Conservation (phyloP, 2,888 invertebrate genomes). For the Coelinius sp. region DNA sequence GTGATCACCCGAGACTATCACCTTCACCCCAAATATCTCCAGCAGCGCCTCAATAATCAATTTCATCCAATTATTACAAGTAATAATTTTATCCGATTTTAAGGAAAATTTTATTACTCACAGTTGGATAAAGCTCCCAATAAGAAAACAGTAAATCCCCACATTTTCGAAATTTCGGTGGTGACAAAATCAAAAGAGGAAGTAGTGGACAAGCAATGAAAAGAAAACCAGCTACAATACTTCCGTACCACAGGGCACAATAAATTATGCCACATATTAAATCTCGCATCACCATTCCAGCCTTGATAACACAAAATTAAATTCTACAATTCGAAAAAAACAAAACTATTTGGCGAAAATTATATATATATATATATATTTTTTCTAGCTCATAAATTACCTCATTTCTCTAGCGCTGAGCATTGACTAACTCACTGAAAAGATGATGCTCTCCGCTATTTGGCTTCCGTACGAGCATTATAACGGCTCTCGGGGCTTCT, state of each 20-base stretch:
- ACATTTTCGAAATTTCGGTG: constrained; percentile 77
- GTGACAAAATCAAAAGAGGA: constrained; percentile 80
- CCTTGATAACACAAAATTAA: constrained; percentile 34
- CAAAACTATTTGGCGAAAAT: constrained; percentile 38
- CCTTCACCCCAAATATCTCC: constrained; percentile 79
- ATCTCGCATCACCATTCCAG: constrained; percentile 60
- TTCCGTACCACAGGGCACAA: constrained; percentile 72
- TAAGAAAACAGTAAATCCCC: constrained; percentile 82
- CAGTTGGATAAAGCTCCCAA: constrained; percentile 89
- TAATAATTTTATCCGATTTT: too few species aligned
- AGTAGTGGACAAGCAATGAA: constrained; percentile 79
- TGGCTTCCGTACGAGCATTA: constrained; percentile 63
- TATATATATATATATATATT: too few species aligned
- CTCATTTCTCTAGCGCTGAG: constrained; percentile 56
- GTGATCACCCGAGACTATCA: constrained; percentile 83
- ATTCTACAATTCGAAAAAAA: too few species aligned
- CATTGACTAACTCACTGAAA: constrained; percentile 55
- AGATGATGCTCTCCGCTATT: constrained; percentile 58
- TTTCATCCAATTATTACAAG: too few species aligned
- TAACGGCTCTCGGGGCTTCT: constrained; percentile 54
- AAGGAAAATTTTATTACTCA: too few species aligned
- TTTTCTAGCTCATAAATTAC: too few species aligned
- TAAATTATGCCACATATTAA: constrained; percentile 69
- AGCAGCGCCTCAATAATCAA: constrained; percentile 88
- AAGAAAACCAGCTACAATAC: constrained; percentile 73